phyloP scores from a whole-genome alignment of 1,140 invertebrate species.

The Macrotrachela quadricornifera region DNA sequence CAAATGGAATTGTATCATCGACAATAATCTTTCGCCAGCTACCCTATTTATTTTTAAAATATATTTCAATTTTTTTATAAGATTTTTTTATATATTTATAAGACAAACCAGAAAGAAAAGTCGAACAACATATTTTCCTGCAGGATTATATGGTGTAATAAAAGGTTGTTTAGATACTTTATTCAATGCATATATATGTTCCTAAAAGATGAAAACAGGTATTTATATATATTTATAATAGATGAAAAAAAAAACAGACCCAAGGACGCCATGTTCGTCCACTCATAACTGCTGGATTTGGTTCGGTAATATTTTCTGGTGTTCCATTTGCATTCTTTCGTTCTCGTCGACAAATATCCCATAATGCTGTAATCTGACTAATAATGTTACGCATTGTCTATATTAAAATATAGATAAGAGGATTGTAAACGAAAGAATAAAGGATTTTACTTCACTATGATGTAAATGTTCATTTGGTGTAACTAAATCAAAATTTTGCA shows the following conservation, averaged over 20 bases:
- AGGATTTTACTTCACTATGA: constrained; percentile 22
- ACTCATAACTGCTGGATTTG: constrained; percentile 9
- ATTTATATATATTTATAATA: too few species aligned
- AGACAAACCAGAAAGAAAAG: constrained; percentile 29
- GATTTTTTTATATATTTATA: not conserved
- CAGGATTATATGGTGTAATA: constrained; percentile 20
- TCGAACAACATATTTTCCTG: constrained; percentile 29
- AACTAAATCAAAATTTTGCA: constrained; percentile 22
- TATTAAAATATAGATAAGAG: not conserved
- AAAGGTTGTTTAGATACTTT: constrained; percentile 27
- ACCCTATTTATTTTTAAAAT: constrained; percentile 15
- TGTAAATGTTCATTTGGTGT: constrained; percentile 24
- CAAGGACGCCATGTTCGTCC: constrained; percentile 21
- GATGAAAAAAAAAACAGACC: constrained; percentile 4
- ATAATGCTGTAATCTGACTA: constrained; percentile 25
- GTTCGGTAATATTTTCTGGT: constrained; percentile 9
- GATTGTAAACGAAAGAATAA: not conserved
- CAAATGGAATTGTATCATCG: constrained; percentile 28
- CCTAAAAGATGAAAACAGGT: constrained; percentile 2
- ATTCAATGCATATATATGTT: constrained; percentile 29
- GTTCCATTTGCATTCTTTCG: not conserved
- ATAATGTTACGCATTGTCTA: constrained; percentile 27
- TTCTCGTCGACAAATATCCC: constrained; percentile 19
- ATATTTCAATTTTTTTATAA: not conserved
- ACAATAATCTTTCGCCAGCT: constrained; percentile 29